Base-by-base conservation (phyloP, 2,888 invertebrate species). In the Crocallis elinguaria region DNA sequence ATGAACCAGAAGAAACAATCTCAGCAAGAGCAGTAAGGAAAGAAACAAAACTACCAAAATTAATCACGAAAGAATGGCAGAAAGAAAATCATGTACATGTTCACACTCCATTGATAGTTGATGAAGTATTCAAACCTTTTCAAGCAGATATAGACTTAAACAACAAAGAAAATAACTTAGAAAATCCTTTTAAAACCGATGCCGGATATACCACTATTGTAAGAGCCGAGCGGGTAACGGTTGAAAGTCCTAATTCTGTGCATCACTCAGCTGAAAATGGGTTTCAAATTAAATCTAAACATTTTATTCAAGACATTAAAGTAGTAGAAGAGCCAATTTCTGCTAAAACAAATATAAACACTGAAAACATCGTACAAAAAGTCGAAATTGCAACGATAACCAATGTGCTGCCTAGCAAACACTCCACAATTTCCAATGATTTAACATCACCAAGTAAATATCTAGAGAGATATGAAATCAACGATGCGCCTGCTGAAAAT, bases 31-130 rank as follows among this genome's bases (percentile, higher is more conserved):
- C 29, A 16, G 11, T 45, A 33, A 62, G 43, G 23, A 48, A 50
- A 36, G 60, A 59, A 49, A 50, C 51, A 8, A 71, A 49, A 37
- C 35, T 60, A 29, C 41, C 54, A 11, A 68, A 60, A 55, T 39
- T 46, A 17, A 43, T 49, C 19, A 54, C 60, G 57, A 60, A 60
- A 35, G 30, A 57, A 50, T 62, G 37, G 27, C 32, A 48, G 37
- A 57, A 52, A 52, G 25, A 53, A 37, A 29, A 54, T 37, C 52
- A 49, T 11, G 19, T 46, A 5, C 49, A 50, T 21, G 43, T 66
- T 7, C 63, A 70, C 19, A 77, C 68, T 44, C 84, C 85, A 0
- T 73, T 73, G 57, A 80, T 85, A 29, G 75, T 83, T 0, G 70
- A 84, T 17, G 80, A 79, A 65, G 43, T 82, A 14, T 58, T 79